Conservation (phyloP, 2,113 vertebrate species). For the Sarotherodon lohbergeri region DNA sequence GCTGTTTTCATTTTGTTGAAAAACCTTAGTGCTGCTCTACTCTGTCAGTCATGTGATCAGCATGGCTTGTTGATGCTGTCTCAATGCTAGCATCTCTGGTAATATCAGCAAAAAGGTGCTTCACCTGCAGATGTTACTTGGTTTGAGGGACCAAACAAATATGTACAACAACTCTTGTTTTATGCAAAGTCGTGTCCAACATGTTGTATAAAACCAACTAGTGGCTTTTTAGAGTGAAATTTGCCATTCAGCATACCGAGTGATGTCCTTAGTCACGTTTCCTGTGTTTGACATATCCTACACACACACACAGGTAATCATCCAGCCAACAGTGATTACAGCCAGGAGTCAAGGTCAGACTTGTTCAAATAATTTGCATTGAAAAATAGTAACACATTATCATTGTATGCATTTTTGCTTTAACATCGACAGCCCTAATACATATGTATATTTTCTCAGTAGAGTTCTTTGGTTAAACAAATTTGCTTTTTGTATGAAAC, state of each 20-base stretch:
- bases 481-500: accelerated
- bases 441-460: background rate
- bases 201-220: background rate
- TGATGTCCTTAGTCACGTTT: background rate
- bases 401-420: accelerated
- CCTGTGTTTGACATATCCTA: background rate
- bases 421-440: background rate
- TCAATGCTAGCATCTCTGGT: accelerated
- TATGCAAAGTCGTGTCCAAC: background rate
- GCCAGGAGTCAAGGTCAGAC: background rate
- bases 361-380: background rate
- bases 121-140: background rate
- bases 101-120: background rate
- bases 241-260: background rate
- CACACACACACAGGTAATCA: background rate
- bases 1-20: background rate
- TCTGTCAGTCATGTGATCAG: background rate
- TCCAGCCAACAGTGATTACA: background rate
- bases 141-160: background rate
- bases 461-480: background rate
- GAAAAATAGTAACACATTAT: background rate
- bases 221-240: background rate
- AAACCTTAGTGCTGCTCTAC: background rate
- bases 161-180: background rate
- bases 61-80: background rate